Percentiles rank a stretch among this genome's conserved stretches.
Evolutionary conservation across 2,797 vertebrate genomes (phyloP).

Genomic region (Orientallactaga sibirica): DNA sequence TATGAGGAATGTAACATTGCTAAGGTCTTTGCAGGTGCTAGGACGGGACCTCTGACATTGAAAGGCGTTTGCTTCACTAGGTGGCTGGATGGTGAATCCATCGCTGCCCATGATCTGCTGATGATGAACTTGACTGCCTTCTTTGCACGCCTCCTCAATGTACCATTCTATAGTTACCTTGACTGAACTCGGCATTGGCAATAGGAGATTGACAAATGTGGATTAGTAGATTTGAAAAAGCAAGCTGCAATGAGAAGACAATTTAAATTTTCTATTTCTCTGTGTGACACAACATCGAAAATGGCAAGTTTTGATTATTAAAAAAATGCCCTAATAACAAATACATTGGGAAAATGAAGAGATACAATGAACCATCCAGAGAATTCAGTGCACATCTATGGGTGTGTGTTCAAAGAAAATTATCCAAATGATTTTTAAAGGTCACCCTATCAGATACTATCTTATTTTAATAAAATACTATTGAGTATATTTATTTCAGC

Average conservation of each 20-base stretch:
- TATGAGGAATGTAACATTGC: not conserved
- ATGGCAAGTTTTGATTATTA: conserved; percentile 18
- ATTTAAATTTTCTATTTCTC: not conserved
- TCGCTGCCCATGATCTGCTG: not conserved
- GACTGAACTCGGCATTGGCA: not conserved
- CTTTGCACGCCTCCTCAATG: not conserved
- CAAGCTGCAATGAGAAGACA: not conserved
- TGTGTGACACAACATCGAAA: conserved; percentile 2
- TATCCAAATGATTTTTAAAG: conserved; percentile 23
- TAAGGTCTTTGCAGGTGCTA: not conserved
- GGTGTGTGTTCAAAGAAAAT: not conserved
- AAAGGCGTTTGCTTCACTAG: not conserved
- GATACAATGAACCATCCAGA: not conserved
- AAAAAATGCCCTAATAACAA: conserved; percentile 43
- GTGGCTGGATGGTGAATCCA: not conserved
- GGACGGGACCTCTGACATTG: not conserved
- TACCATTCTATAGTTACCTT: not conserved
- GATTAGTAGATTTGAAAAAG: not conserved
- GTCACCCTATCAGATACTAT: not conserved
- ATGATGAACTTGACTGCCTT: conserved; percentile 1
- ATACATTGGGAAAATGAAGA: conserved; percentile 41
- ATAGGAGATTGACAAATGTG: not conserved
- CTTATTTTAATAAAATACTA: not conserved
- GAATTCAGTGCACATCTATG: not conserved
- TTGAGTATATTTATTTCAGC: not conserved